Percentiles rank a stretch among this genome's conserved stretches.
Evolutionary conservation across 2,888 invertebrate species (phyloP).

Genomic region (Nymphalis c-album): DNA sequence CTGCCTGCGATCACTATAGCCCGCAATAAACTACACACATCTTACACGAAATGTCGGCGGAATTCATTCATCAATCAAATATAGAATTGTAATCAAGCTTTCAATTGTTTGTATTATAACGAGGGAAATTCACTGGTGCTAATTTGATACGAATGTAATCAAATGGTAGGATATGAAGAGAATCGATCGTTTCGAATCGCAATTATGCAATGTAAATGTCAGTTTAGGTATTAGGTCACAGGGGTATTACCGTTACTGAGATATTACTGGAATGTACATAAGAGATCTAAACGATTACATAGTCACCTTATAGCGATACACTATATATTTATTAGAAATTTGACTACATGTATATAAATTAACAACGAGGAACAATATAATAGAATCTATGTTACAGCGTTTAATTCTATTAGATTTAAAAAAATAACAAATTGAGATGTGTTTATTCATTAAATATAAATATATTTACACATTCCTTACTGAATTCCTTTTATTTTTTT

Average conservation of each 20-base stretch:
- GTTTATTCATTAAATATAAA: slow-evolving; percentile 8
- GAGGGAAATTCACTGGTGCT: slow-evolving; percentile 14
- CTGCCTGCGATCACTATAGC: slow-evolving; percentile 55
- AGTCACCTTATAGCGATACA: no score
- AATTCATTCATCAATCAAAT: slow-evolving; percentile 16
- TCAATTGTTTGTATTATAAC: slow-evolving; percentile 1
- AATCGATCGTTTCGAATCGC: slow-evolving; percentile 13
- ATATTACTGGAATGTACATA: not conserved
- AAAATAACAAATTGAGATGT: no score
- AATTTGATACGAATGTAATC: slow-evolving; percentile 21
- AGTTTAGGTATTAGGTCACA: slow-evolving; percentile 13
- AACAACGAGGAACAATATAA: no score
- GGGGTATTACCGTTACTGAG: slow-evolving; percentile 1
- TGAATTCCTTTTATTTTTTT: slow-evolving; percentile 28
- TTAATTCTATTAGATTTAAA: slow-evolving; percentile 14
- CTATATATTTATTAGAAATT: no score
- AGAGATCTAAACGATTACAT: no score
- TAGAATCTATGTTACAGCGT: not conserved
- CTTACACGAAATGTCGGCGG: slow-evolving; percentile 4
- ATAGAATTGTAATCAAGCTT: slow-evolving; percentile 7
- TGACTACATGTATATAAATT: no score
- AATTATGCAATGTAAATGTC: slow-evolving; percentile 24
- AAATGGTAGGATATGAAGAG: slow-evolving; percentile 20
- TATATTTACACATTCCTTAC: not conserved
- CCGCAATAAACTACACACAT: slow-evolving; percentile 29